Evolutionary conservation across 2,888 invertebrate species (phyloP).

Genomic region (Tenodera sinensis): DNA sequence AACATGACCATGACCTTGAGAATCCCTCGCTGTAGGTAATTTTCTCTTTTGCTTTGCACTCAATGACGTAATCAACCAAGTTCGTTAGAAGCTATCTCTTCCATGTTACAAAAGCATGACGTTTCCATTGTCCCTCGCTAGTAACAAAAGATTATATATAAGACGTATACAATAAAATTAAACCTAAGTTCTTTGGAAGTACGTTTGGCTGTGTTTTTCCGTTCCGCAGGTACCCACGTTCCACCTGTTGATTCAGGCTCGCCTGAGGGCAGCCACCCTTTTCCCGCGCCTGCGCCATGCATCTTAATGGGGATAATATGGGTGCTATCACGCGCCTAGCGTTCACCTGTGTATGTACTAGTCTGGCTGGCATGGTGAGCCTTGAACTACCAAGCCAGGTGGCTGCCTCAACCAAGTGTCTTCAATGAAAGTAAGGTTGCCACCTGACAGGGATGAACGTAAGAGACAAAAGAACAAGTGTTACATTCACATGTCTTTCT

Average conservation of each 20-base stretch:
- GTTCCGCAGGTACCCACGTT: too few relatives aligned
- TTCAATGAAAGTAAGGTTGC: too few relatives aligned
- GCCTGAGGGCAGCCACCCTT: neutral
- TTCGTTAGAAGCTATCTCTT: neutral
- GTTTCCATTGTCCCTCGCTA: neutral
- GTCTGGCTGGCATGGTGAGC: too few relatives aligned
- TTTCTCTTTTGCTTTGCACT: neutral
- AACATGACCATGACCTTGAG: neutral
- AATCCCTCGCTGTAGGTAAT: neutral
- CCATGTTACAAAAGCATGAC: neutral
- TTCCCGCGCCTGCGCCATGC: neutral
- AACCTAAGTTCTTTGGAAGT: neutral
- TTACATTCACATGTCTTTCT: too few relatives aligned
- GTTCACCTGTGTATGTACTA: neutral
- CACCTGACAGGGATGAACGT: too few relatives aligned
- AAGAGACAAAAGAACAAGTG: too few relatives aligned
- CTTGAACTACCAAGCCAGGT: neutral
- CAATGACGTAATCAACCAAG: neutral
- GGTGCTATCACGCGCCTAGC: neutral
- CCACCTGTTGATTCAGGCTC: neutral
- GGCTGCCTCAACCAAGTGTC: too few relatives aligned
- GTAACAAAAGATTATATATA: neutral
- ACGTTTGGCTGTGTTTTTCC: neutral
- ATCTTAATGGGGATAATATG: neutral
- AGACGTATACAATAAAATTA: too few relatives aligned